phyloP scores from a whole-genome alignment of 2,113 vertebrate genomes.

The Ivindomyrus marchei region DNA sequence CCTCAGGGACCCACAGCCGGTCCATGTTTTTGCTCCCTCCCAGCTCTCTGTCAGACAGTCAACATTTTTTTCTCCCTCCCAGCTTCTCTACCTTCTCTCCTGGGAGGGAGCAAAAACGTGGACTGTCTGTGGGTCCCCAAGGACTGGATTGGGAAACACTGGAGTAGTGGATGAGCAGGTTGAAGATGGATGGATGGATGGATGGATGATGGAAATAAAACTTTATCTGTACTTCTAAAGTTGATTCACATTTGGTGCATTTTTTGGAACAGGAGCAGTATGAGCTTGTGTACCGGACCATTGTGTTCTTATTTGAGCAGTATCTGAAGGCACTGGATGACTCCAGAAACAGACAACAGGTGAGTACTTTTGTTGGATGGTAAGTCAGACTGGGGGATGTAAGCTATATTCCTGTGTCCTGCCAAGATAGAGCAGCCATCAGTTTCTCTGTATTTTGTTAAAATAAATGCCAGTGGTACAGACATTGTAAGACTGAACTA shows the following conservation, averaged over 20 bases:
- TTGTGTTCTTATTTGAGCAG: slow-evolving; percentile 75
- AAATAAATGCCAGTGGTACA: background rate
- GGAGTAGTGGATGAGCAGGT: background rate
- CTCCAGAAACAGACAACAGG: slow-evolving; percentile 24
- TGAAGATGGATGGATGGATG: background rate
- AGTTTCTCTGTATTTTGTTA: background rate
- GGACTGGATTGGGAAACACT: background rate
- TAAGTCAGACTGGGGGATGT: background rate
- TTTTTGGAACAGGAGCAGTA: slow-evolving; percentile 77
- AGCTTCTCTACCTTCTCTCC: background rate
- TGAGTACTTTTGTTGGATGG: slow-evolving; percentile 25
- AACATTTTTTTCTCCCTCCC: too few species aligned
- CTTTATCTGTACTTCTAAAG: background rate
- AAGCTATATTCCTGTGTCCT: background rate
- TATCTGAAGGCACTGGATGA: slow-evolving; percentile 56
- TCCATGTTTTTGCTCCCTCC: background rate
- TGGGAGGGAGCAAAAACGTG: background rate
- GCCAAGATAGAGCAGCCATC: background rate
- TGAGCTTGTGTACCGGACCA: slow-evolving; percentile 75
- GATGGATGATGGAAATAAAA: background rate
- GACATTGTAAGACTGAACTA: background rate
- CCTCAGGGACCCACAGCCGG: background rate
- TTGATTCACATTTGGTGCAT: slow-evolving; percentile 3
- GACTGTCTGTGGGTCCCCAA: background rate
- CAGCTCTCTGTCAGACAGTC: too few species aligned